Evolutionary conservation across 2,113 vertebrate species (phyloP).

Genomic region (Lasiurus cinereus): DNA sequence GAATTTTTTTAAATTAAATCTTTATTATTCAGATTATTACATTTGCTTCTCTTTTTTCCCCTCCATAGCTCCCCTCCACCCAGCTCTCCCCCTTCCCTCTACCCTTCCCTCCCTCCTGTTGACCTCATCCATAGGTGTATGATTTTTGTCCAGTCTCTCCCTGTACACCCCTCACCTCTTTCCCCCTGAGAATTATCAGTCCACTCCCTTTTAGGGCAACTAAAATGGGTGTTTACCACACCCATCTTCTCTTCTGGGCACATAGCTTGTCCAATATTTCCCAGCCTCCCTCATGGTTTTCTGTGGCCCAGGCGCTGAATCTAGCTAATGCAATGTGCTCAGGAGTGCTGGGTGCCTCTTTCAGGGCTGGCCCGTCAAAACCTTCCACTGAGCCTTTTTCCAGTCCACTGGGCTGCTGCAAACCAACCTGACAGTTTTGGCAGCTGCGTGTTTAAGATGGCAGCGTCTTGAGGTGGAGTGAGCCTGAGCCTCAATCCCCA

Average conservation of each 20-base stretch:
- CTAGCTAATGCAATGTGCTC: constrained; percentile 28
- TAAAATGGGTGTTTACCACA: not conserved
- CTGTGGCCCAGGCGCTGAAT: not conserved
- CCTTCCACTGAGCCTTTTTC: not conserved
- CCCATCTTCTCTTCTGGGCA: constrained; percentile 15
- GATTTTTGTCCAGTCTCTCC: no score
- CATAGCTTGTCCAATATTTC: not conserved
- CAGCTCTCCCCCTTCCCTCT: no score
- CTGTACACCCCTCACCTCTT: no score
- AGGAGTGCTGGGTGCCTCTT: not conserved
- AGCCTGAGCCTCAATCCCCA: not conserved
- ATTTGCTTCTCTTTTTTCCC: no score
- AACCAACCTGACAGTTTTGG: not conserved
- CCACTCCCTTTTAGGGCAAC: no score
- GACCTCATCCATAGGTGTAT: no score
- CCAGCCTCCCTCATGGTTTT: not conserved
- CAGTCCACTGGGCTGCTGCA: not conserved
- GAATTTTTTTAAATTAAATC: no score
- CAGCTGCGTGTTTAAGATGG: not conserved
- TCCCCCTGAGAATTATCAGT: no score
- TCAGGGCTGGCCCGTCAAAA: not conserved
- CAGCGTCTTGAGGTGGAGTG: not conserved
- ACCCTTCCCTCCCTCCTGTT: no score
- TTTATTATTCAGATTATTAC: no score
- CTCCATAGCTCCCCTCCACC: no score